These are phyloP conservation scores for Oryzaephilus surinamensis DNA, from an alignment of 1,140 invertebrate species.

Conservation along the genomic window DNA sequence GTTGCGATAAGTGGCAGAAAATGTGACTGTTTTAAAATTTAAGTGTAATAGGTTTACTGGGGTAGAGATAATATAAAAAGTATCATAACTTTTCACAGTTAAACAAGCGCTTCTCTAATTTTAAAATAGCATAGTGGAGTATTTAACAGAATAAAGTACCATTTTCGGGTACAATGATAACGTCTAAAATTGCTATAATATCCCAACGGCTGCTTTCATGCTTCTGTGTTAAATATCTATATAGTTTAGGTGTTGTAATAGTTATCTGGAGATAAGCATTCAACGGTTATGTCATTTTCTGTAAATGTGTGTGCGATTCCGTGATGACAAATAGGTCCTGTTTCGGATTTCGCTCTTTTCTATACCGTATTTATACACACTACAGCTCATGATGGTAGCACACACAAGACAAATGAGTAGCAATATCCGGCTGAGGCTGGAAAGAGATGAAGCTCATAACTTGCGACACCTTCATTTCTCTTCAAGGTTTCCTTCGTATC, in stretches of 20 bases:
- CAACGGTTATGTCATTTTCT: constrained; percentile 14
- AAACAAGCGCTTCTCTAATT: constrained; percentile 30
- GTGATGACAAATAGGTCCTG: constrained; percentile 26
- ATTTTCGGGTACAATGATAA: constrained; percentile 21
- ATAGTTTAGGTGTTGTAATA: constrained; percentile 12
- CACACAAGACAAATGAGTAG: constrained; percentile 28
- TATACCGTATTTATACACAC: no score
- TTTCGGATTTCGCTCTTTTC: constrained; percentile 24
- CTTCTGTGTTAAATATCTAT: constrained; percentile 2
- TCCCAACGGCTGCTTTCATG: constrained; percentile 9
- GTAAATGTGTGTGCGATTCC: constrained; percentile 3
- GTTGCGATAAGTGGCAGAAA: constrained; percentile 28
- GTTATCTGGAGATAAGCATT: constrained; percentile 14
- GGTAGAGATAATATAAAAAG: constrained; percentile 31
- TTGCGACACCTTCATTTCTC: constrained; percentile 31
- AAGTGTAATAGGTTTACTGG: constrained; percentile 33
- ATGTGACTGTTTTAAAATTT: constrained; percentile 36
- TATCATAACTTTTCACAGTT: constrained; percentile 26
- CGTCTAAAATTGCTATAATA: constrained; percentile 19
- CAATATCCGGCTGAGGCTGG: constrained; percentile 26
- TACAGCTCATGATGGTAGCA: no score
- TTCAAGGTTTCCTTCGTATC: constrained; percentile 14
- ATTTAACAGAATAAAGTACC: constrained; percentile 25
- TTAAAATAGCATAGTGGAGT: constrained; percentile 21
- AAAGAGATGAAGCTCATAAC: constrained; percentile 31